These are phyloP conservation scores for Anableps anableps DNA, from an alignment of 2,797 vertebrate species.

Conservation along the genomic window DNA sequence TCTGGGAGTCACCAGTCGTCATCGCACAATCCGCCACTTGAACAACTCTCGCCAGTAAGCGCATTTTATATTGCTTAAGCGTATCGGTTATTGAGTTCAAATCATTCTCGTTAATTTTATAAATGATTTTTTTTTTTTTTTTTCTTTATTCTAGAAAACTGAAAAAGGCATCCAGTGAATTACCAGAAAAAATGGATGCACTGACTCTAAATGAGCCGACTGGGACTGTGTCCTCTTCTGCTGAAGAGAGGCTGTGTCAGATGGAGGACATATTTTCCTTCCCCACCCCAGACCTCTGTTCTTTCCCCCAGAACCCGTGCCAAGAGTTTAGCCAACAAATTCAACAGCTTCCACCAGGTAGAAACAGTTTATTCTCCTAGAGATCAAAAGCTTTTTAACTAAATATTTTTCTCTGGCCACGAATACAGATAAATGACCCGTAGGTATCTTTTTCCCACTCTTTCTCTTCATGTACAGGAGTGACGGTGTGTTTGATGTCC, in stretches of 20 bases:
- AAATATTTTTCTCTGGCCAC: not conserved
- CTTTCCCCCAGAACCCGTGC: conserved; percentile 76
- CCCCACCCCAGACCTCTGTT: conserved; percentile 53
- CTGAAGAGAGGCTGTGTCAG: conserved; percentile 58
- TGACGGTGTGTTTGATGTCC: conserved; percentile 88
- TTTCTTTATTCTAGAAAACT: conserved; percentile 79
- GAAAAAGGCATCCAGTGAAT: conserved; percentile 75
- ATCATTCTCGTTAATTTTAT: not conserved
- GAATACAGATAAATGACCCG: not conserved
- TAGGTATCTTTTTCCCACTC: not conserved
- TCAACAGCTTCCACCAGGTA: conserved; percentile 68
- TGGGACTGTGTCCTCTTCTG: not conserved
- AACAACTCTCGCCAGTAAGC: conserved; percentile 84
- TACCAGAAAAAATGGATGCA: conserved; percentile 77
- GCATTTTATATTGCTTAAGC: not conserved
- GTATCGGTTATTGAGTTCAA: not conserved
- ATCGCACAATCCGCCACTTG: conserved; percentile 86
- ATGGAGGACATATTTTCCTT: conserved; percentile 87
- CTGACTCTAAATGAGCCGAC: conserved; percentile 79
- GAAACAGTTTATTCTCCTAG: not conserved
- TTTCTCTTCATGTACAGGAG: conserved; percentile 70
- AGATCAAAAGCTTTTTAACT: not conserved
- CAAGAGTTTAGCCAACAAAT: conserved; percentile 75
- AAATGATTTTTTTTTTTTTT: not conserved
- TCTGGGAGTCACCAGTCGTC: conserved; percentile 85